Percentiles rank a stretch among this genome's conserved stretches.
Conservation (phyloP, 2,797 vertebrate genomes). For the Sternarchorhynchus goeldii region DNA sequence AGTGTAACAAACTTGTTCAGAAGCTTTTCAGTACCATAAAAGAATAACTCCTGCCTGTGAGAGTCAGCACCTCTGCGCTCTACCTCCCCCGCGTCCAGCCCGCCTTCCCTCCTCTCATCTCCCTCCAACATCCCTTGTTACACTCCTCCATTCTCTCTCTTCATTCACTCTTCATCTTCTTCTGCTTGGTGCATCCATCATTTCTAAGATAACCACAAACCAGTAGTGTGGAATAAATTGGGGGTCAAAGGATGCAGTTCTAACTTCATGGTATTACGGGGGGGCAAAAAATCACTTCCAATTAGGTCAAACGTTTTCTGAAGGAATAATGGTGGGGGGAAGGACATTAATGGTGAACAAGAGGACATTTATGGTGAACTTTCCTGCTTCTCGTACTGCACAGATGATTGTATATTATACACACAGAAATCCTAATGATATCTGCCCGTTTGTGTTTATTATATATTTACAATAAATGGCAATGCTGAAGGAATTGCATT, state of each 20-base stretch:
- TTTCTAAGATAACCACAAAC: constrained; percentile 33
- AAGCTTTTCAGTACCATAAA: not conserved
- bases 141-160: constrained; percentile 14
- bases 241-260: constrained; percentile 22
- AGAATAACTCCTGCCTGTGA: not conserved
- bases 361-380: not conserved
- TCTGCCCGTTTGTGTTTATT: not conserved
- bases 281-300: not conserved
- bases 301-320: constrained; percentile 38
- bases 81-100: not conserved
- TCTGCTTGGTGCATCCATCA: constrained; percentile 43
- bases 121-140: not conserved
- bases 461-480: not conserved
- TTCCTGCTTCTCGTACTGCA: not conserved
- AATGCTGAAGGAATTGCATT: not conserved
- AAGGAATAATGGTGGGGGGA: not conserved
- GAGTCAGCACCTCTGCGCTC: not conserved
- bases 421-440: not conserved
- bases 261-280: constrained; percentile 16
- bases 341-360: not conserved
- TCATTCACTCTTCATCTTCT: constrained; percentile 14
- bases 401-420: too few relatives aligned
- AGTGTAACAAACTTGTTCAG: not conserved
- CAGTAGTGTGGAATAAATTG: constrained; percentile 27
- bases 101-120: constrained; percentile 6